phyloP scores from a whole-genome alignment of 2,113 vertebrate genomes.

The Cottus gobio region DNA sequence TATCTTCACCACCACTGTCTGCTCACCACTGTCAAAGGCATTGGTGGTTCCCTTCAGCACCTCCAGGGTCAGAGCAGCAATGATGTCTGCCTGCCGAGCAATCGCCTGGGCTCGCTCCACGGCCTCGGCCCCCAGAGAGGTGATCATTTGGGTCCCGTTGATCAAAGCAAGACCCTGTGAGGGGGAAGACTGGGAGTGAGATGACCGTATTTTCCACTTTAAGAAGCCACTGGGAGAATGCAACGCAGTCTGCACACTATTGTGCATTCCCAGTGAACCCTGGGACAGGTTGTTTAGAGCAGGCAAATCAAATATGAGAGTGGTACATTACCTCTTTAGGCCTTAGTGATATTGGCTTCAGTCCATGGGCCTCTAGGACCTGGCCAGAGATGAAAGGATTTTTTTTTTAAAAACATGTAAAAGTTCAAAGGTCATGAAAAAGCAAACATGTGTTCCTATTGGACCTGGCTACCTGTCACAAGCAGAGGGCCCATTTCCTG shows the following conservation, averaged over 20 bases:
- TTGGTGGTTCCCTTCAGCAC: conserved; percentile 97
- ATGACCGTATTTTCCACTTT: not conserved
- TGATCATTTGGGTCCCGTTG: conserved; percentile 99
- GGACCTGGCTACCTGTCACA: conserved; percentile 38
- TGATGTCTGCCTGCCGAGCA: conserved; percentile 93
- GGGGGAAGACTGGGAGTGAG: not conserved
- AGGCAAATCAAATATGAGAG: conserved; percentile 26
- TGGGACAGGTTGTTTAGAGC: conserved; percentile 25
- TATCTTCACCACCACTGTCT: not conserved
- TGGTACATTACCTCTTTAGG: conserved; percentile 93
- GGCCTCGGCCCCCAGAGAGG: conserved; percentile 95
- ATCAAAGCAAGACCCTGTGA: conserved; percentile 94
- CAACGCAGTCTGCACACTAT: not conserved
- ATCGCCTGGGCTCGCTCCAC: conserved; percentile 93
- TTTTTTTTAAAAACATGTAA: conserved; percentile 53
- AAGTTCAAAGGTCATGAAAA: conserved; percentile 69
- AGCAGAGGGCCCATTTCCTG: conserved; percentile 21
- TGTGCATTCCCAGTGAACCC: not conserved
- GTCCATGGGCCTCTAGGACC: conserved; percentile 96
- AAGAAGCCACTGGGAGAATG: not conserved
- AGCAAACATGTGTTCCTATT: conserved; percentile 67
- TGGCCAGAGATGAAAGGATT: conserved; percentile 69
- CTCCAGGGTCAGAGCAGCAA: conserved; percentile 95
- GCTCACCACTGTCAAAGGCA: conserved; percentile 96
- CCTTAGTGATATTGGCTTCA: conserved; percentile 92